Percentiles rank a stretch among this genome's conserved stretches.
Conservation (phyloP, 2,888 invertebrate genomes). For the Tineola bisselliella region DNA sequence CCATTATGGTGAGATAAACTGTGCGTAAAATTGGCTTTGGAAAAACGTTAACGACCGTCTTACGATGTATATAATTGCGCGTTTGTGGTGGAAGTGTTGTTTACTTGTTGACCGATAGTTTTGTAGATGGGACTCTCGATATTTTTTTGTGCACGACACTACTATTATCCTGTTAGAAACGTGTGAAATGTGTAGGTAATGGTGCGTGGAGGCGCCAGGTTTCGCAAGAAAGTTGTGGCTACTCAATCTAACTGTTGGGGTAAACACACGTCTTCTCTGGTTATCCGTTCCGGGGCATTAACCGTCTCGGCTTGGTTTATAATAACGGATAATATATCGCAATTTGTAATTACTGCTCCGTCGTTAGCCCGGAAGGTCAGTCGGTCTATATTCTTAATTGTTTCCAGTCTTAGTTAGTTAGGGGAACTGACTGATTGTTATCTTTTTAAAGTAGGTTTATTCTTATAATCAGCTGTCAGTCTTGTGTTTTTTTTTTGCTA, state of each 20-base stretch:
- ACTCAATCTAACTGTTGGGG: slow-evolving; percentile 3
- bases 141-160: slow-evolving; percentile 1
- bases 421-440: slow-evolving; percentile 12
- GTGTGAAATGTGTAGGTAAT: slow-evolving; percentile 18
- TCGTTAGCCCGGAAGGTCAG: slow-evolving; percentile 15
- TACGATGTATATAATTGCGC: slow-evolving; percentile 1
- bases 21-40: slow-evolving; percentile 43
- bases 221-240: slow-evolving; percentile 16
- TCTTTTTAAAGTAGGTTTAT: neutral
- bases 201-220: slow-evolving; percentile 22
- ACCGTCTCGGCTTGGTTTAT: slow-evolving; percentile 16
- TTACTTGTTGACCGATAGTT: neutral
- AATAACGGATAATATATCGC: slow-evolving; percentile 21
- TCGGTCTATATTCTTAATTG: slow-evolving; percentile 11
- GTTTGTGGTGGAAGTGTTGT: slow-evolving; percentile 12
- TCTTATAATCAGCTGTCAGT: slow-evolving; percentile 7
- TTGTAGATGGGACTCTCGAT: neutral
- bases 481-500: neutral
- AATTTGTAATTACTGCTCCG: slow-evolving; percentile 21
- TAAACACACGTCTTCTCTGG: slow-evolving; percentile 5
- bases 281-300: slow-evolving; percentile 22
- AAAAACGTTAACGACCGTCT: slow-evolving; percentile 28
- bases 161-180: slow-evolving; percentile 14
- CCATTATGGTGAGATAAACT: slow-evolving; percentile 47
- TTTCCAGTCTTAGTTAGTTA: slow-evolving; percentile 3